These are phyloP conservation scores for Plecturocebus donacophilus DNA, from an alignment of 2,113 vertebrate species.

Conservation along the genomic window DNA sequence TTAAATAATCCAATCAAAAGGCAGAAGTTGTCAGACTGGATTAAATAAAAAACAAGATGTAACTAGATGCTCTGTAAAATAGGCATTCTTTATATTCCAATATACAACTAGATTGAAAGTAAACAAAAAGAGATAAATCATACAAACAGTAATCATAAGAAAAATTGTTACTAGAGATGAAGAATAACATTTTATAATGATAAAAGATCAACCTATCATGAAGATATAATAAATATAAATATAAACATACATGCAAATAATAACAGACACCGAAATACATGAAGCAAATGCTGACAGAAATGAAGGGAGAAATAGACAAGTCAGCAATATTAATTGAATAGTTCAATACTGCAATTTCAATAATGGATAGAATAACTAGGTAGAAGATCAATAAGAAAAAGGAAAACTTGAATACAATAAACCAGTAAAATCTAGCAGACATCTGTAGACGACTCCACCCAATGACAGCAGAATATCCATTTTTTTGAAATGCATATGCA, in stretches of 20 bases:
- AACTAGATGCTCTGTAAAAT: not conserved
- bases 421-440: no score
- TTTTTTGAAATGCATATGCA: not conserved
- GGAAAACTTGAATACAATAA: not conserved
- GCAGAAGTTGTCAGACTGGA: not conserved
- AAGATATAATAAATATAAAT: not conserved
- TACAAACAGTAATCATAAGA: not conserved
- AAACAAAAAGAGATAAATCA: not conserved
- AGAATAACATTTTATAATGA: not conserved
- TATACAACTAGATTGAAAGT: not conserved
- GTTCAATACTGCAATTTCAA: not conserved
- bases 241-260: not conserved
- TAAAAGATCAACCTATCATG: not conserved
- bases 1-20: not conserved
- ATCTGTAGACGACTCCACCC: not conserved
- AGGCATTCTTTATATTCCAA: not conserved
- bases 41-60: not conserved
- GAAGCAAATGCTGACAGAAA: not conserved
- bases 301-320: not conserved
- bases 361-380: not conserved
- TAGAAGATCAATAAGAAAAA: not conserved
- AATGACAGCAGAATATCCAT: not conserved
- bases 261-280: not conserved
- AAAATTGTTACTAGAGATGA: not conserved
- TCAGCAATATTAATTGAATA: not conserved